Base-by-base conservation (phyloP, 2,113 vertebrate genomes). In the Chascanopsetta lugubris region DNA sequence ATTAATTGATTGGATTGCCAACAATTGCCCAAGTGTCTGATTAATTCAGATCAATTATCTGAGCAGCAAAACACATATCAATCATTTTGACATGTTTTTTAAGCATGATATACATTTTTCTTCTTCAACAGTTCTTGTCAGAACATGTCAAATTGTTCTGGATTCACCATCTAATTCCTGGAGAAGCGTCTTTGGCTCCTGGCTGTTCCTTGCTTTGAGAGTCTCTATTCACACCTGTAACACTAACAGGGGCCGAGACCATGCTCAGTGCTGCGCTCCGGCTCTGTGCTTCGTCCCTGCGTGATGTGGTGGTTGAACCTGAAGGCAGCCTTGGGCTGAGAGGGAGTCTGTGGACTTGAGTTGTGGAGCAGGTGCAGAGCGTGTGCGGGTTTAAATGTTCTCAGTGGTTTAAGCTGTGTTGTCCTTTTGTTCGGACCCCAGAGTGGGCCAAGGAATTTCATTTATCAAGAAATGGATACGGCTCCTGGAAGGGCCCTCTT, bases 391-490 rank as follows among this genome's bases (percentile, higher is more conserved):
- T 30, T 43, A 36, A 22, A 74, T 57, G 20, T 34, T 32, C 21
- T 7, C 27, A 59, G 61, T 12, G 27, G 55, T 58, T 73, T 80
- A 64, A 86, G 79, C 80, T 68, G 66, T 12, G 72, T 67, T 62
- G 68, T 74, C 34, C 81, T 58, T 76, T 85, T 85, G 83, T 82
- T 71, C 58, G 74, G 57, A 69, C 36, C 77, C 61, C 43, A 11
- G 40, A 67, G 76, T 24, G 57, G 55, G 80, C 67, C 65, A 65
- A 88, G 80, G 82, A 88, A 88, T 88, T 88, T 82, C 71, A 89
- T 88, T 88, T 83, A 85, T 89, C 87, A 86, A 84, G 85, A 88
- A 29, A 73, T 54, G 63, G 81, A 86, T 81, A 86, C 77, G 77
- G 64, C 79, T 80, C 71, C 81, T 66, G 58, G 54, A 85, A 80